Evolutionary conservation across 2,888 invertebrate species (phyloP).

Genomic region (Deilephila elpenor): DNA sequence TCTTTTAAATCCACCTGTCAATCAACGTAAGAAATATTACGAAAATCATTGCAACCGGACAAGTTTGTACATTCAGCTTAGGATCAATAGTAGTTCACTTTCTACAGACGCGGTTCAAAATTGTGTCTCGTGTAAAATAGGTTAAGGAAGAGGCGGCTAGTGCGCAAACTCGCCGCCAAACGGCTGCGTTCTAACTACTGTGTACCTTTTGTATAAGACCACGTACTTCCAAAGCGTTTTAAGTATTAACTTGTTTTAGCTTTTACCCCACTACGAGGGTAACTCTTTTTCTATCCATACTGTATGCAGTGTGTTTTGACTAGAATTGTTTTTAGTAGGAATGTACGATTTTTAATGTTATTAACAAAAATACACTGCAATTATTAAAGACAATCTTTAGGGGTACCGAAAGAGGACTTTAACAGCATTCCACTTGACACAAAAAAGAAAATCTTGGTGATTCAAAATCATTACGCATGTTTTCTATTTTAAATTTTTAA

Average conservation of each 20-base stretch:
- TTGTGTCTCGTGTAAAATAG: constrained; percentile 58
- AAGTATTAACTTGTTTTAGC: constrained; percentile 20
- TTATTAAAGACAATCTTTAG: too few relatives aligned
- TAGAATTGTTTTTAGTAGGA: too few relatives aligned
- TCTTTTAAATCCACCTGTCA: too few relatives aligned
- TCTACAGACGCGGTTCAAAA: constrained; percentile 50
- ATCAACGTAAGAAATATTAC: neutral
- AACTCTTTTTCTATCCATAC: too few relatives aligned
- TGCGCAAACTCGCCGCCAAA: constrained; percentile 64
- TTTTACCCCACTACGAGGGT: constrained; percentile 30
- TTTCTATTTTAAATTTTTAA: too few relatives aligned
- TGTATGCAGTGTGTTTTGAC: too few relatives aligned
- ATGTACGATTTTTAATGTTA: too few relatives aligned
- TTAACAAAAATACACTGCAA: too few relatives aligned
- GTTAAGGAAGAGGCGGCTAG: constrained; percentile 52
- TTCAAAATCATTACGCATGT: too few relatives aligned
- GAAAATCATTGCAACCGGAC: neutral
- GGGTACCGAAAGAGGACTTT: too few relatives aligned
- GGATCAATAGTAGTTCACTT: constrained; percentile 33
- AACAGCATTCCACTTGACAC: too few relatives aligned
- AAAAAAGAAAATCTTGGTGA: too few relatives aligned
- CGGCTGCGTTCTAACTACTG: constrained; percentile 41
- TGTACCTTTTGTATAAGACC: constrained; percentile 43
- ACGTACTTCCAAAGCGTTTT: constrained; percentile 22
- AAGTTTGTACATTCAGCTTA: neutral